A percentile compares a stretch with the other conserved stretches of the same genome.
Evolutionary conservation across 1,140 invertebrate genomes (phyloP).

Genomic region (Magallana angulata): DNA sequence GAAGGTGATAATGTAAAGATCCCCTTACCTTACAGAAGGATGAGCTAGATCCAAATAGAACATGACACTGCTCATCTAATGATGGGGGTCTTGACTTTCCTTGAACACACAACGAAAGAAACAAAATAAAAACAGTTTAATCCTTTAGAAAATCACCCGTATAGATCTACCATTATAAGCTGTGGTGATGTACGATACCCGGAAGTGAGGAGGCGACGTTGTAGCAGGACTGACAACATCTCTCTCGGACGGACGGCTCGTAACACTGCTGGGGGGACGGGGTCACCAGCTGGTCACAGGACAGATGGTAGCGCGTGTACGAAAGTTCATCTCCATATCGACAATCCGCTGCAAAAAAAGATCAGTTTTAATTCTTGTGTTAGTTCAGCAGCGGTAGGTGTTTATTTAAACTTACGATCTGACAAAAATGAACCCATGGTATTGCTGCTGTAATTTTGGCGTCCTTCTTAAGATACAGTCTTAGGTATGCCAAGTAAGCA

Average conservation of each 20-base stretch:
- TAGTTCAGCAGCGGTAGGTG: too few species aligned
- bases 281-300: neutral
- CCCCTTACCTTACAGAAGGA: neutral
- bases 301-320: neutral
- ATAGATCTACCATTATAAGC: too few species aligned
- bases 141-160: too few species aligned
- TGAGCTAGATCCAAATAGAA: neutral
- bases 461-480: too few species aligned
- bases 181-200: neutral
- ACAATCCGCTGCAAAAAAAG: constrained; percentile 5
- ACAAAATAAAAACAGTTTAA: too few species aligned
- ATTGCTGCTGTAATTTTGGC: too few species aligned
- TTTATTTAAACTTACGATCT: too few species aligned
- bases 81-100: neutral
- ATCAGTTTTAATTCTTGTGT: neutral
- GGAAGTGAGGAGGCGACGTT: neutral
- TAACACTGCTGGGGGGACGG: constrained; percentile 27
- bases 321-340: constrained; percentile 20
- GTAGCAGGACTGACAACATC: constrained; percentile 31
- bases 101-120: neutral
- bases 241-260: neutral
- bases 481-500: too few species aligned
- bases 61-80: neutral
- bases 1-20: too few species aligned
- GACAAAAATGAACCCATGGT: too few species aligned